A percentile compares a stretch with the other conserved stretches of the same genome.
phyloP scores from a whole-genome alignment of 1,140 invertebrate genomes.

The Brachionus koreanus region DNA sequence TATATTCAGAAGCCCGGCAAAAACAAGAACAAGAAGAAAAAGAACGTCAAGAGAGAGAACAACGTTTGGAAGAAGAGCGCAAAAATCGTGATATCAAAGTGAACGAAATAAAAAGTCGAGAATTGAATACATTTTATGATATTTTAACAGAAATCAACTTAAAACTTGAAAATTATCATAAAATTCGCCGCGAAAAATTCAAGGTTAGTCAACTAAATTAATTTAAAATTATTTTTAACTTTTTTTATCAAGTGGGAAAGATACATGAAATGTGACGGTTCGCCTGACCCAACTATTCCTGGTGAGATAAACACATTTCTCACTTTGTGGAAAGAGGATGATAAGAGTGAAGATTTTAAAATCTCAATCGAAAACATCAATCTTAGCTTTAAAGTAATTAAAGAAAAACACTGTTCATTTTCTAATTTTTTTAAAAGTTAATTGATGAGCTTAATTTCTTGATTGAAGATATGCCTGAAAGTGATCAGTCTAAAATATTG shows the following conservation, averaged over 20 bases:
- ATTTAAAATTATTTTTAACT: slow-evolving; percentile 45
- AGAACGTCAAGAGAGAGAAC: slow-evolving; percentile 47
- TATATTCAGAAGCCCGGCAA: slow-evolving; percentile 45
- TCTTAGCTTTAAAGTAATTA: background rate
- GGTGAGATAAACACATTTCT: slow-evolving; percentile 58
- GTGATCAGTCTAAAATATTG: background rate
- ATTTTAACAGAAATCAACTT: background rate
- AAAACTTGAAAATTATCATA: background rate
- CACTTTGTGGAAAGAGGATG: slow-evolving; percentile 52
- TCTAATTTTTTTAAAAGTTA: slow-evolving; percentile 47
- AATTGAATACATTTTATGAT: slow-evolving; percentile 29
- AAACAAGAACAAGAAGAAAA: slow-evolving; percentile 47
- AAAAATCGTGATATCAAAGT: slow-evolving; percentile 53
- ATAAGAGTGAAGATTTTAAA: slow-evolving; percentile 48
- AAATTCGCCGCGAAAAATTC: slow-evolving; percentile 51
- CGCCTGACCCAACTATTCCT: slow-evolving; percentile 54
- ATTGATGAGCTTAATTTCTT: slow-evolving; percentile 53
- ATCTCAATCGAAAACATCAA: slow-evolving; percentile 49
- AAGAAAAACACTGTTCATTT: background rate
- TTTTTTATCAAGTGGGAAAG: slow-evolving; percentile 55
- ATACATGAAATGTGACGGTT: slow-evolving; percentile 57
- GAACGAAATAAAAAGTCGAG: background rate
- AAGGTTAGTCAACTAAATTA: slow-evolving; percentile 41
- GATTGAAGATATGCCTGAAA: slow-evolving; percentile 45
- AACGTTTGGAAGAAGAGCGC: slow-evolving; percentile 49